Evolutionary conservation across 2,113 vertebrate species (phyloP).

Genomic region (Caranx ignobilis): DNA sequence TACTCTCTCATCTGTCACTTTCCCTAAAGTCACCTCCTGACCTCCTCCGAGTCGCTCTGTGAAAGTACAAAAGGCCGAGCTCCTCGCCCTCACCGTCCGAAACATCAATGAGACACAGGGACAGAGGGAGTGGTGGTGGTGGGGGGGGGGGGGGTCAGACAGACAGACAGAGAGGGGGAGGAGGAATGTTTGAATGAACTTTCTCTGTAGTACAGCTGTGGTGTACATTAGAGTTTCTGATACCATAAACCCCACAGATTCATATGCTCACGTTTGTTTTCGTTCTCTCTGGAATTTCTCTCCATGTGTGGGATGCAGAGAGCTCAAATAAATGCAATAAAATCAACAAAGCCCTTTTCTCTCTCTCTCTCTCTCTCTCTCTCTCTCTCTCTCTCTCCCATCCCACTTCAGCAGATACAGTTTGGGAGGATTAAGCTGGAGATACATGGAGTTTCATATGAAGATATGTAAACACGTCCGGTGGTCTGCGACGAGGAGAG

Average conservation of each 20-base stretch:
- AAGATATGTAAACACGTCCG: constrained; percentile 63
- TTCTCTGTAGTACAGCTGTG: constrained; percentile 68
- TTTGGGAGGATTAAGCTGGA: constrained; percentile 52
- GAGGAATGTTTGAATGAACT: constrained; percentile 65
- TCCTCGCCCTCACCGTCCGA: constrained; percentile 58
- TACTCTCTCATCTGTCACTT: constrained; percentile 81
- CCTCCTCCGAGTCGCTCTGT: constrained; percentile 61
- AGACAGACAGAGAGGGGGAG: background rate
- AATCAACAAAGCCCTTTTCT: constrained; percentile 63
- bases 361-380: background rate
- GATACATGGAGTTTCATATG: constrained; percentile 53
- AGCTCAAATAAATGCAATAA: constrained; percentile 60
- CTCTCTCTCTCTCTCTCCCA: background rate
- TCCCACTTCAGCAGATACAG: constrained; percentile 38
- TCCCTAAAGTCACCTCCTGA: constrained; percentile 74
- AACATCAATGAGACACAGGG: constrained; percentile 68
- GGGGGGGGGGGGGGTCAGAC: background rate
- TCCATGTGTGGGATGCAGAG: constrained; percentile 58
- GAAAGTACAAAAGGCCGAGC: constrained; percentile 73
- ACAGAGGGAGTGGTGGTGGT: background rate
- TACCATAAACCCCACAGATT: constrained; percentile 52
- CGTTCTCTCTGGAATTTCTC: constrained; percentile 62
- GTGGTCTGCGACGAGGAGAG: constrained; percentile 15
- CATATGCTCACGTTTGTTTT: constrained; percentile 57
- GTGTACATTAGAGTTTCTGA: constrained; percentile 65